Conservation (phyloP, 2,113 vertebrate genomes). For the Anoura caudifer region DNA sequence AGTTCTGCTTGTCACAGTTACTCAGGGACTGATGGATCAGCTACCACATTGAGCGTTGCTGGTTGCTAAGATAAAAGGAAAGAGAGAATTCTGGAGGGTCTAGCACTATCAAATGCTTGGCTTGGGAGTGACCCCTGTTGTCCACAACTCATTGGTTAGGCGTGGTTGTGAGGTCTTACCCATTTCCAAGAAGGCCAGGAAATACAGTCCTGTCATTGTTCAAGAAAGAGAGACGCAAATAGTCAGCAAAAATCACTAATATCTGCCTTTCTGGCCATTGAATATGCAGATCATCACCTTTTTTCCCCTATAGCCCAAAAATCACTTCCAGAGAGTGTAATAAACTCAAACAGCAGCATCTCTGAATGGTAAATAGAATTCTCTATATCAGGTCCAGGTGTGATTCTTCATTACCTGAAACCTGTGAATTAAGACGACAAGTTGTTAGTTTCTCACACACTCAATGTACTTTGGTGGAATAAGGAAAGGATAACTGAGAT, state of each 20-base stretch:
- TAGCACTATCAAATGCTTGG: background rate
- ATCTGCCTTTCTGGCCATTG: background rate
- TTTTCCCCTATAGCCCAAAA: background rate
- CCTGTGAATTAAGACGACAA: background rate
- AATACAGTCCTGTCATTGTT: background rate
- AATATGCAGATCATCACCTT: background rate
- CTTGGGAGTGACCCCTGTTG: background rate
- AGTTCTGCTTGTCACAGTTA: background rate
- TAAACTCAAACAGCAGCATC: background rate
- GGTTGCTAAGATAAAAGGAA: background rate
- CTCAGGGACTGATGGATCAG: background rate
- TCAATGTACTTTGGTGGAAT: background rate
- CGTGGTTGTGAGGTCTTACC: background rate
- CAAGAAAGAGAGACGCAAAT: background rate
- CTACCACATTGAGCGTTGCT: background rate
- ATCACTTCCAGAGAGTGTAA: background rate
- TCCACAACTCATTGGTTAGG: background rate
- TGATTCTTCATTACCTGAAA: constrained; percentile 5
- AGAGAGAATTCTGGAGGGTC: background rate
- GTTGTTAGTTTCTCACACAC: background rate
- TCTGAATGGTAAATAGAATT: background rate
- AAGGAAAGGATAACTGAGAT: background rate
- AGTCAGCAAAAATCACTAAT: background rate
- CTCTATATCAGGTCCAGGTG: background rate
- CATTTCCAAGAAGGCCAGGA: background rate